These are phyloP conservation scores for Nymphalis polychloros DNA, from an alignment of 2,888 invertebrate species.

Conservation along the genomic window DNA sequence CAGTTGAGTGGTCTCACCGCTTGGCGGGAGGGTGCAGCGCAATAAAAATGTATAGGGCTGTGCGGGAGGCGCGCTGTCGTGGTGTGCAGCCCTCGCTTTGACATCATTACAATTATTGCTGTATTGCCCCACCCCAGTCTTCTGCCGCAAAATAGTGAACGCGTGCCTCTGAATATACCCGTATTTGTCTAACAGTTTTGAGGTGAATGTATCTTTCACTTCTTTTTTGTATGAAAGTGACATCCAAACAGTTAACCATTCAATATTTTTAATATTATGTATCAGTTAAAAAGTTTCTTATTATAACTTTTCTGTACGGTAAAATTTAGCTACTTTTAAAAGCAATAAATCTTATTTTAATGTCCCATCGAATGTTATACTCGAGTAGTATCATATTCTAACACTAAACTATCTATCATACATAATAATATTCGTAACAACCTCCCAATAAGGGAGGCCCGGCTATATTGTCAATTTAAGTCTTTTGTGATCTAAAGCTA, in stretches of 20 bases:
- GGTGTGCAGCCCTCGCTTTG: slow-evolving; percentile 57
- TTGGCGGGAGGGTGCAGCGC: slow-evolving; percentile 58
- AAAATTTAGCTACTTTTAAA: background rate
- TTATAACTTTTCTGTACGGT: too few species aligned
- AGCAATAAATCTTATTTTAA: background rate
- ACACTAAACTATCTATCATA: slow-evolving; percentile 9
- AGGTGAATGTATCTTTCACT: slow-evolving; percentile 16
- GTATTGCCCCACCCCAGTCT: slow-evolving; percentile 61
- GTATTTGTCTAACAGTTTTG: slow-evolving; percentile 43
- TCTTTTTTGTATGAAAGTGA: slow-evolving; percentile 2
- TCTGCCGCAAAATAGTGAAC: slow-evolving; percentile 49
- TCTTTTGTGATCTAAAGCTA: slow-evolving; percentile 51
- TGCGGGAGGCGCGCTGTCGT: slow-evolving; percentile 43
- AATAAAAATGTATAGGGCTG: slow-evolving; percentile 63
- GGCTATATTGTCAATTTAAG: slow-evolving; percentile 63
- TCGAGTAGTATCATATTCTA: slow-evolving; percentile 12
- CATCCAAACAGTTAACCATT: too few species aligned
- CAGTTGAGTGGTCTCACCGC: slow-evolving; percentile 66
- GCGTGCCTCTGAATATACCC: slow-evolving; percentile 49
- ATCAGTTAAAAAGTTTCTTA: too few species aligned
- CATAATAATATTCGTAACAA: slow-evolving; percentile 23
- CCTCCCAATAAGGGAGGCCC: slow-evolving; percentile 35
- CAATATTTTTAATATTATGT: too few species aligned
- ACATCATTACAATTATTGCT: slow-evolving; percentile 69
- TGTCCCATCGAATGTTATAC: background rate